phyloP scores from a whole-genome alignment of 2,113 vertebrate genomes.

The Psittacara wagleri region DNA sequence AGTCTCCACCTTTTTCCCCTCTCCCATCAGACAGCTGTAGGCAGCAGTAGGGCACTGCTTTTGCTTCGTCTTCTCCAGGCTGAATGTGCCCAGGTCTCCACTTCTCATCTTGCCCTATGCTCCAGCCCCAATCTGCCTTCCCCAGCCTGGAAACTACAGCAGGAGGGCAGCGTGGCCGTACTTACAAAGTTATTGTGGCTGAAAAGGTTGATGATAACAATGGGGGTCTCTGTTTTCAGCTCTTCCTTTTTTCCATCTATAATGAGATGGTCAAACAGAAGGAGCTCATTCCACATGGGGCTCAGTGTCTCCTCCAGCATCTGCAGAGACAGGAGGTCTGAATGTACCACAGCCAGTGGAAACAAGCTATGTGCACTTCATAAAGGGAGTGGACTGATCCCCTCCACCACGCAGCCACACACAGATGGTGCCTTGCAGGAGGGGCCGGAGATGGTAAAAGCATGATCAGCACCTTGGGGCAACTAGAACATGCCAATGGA shows the following conservation, averaged over 20 bases:
- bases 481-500: background rate
- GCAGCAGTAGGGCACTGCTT: background rate
- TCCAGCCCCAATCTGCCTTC: background rate
- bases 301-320: conserved; percentile 85
- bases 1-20: background rate
- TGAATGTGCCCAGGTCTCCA: background rate
- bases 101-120: background rate
- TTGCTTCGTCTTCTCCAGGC: background rate
- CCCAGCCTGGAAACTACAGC: background rate
- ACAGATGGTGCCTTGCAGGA: background rate
- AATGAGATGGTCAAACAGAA: conserved; percentile 88
- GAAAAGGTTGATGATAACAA: conserved; percentile 85
- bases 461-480: background rate
- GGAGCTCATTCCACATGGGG: conserved; percentile 88
- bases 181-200: conserved; percentile 85
- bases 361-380: background rate
- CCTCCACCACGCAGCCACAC: background rate
- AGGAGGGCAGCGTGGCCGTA: background rate
- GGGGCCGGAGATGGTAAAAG: background rate
- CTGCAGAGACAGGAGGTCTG: conserved; percentile 60
- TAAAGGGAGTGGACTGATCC: background rate
- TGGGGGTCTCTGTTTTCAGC: conserved; percentile 83
- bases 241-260: conserved; percentile 87
- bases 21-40: background rate
- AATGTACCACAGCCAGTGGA: background rate